A percentile compares a stretch with the other conserved stretches of the same genome.
phyloP scores from a whole-genome alignment of 2,113 vertebrate genomes.

The Pseudorasbora parva region DNA sequence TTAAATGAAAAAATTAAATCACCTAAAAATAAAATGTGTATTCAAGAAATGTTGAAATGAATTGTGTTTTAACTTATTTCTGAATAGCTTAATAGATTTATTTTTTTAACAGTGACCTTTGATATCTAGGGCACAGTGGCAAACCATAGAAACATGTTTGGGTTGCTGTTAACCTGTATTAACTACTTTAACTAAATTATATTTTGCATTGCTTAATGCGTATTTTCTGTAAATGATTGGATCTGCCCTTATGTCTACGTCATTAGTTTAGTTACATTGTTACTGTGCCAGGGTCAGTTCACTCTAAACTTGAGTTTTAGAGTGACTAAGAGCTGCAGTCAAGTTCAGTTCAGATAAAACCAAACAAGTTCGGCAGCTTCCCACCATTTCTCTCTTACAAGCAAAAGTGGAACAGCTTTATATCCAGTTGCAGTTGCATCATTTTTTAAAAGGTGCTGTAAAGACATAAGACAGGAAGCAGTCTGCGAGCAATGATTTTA shows the following conservation, averaged over 20 bases:
- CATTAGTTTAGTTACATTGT: not conserved
- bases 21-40: no score
- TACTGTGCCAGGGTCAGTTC: not conserved
- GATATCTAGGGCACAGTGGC: not conserved
- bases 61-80: not conserved
- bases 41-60: not conserved
- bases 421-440: not conserved
- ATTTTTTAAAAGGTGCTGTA: slow-evolving; percentile 10
- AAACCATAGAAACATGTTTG: not conserved
- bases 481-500: not conserved
- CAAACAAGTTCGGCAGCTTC: not conserved
- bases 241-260: not conserved
- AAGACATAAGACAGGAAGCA: not conserved
- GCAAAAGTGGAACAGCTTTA: not conserved
- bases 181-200: not conserved
- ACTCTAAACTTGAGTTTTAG: slow-evolving; percentile 13
- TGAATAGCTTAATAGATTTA: not conserved
- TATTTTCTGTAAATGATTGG: not conserved
- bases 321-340: not conserved
- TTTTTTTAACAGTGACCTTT: not conserved
- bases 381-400: not conserved
- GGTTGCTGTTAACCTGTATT: not conserved
- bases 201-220: not conserved
- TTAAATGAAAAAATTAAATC: no score
- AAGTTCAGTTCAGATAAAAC: slow-evolving; percentile 4